A percentile compares a stretch with the other conserved stretches of the same genome.
phyloP scores from a whole-genome alignment of 2,888 invertebrate species.

The Norana najaformis region DNA sequence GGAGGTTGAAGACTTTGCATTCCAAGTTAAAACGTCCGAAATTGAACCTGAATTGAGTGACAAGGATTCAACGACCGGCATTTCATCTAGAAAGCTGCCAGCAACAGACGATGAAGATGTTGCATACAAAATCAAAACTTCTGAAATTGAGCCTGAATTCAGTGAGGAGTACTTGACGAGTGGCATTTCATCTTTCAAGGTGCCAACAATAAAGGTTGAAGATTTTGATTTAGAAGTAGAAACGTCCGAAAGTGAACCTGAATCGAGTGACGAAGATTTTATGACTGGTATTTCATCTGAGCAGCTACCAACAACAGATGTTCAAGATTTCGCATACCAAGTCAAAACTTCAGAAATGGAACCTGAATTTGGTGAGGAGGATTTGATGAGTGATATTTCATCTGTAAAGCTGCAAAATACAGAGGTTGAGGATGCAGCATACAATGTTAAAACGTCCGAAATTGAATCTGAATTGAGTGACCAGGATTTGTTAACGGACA shows the following conservation, averaged over 20 bases:
- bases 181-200: background rate
- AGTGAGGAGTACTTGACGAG: background rate
- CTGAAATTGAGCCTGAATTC: background rate
- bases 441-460: too few species aligned
- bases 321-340: background rate
- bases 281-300: background rate
- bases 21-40: background rate
- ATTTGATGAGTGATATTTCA: too few species aligned
- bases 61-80: background rate
- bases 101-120: background rate
- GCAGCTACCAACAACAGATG: background rate
- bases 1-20: too few species aligned
- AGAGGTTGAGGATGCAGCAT: too few species aligned
- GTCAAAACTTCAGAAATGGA: background rate
- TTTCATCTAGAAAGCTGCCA: background rate
- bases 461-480: too few species aligned
- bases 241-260: background rate
- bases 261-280: background rate
- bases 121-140: background rate
- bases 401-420: too few species aligned
- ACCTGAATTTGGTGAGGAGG: background rate
- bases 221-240: background rate
- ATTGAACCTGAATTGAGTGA: background rate
- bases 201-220: background rate
- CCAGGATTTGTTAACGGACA: too few species aligned